Conservation (phyloP, 1,140 invertebrate species). For the Aleiodes sp. region DNA sequence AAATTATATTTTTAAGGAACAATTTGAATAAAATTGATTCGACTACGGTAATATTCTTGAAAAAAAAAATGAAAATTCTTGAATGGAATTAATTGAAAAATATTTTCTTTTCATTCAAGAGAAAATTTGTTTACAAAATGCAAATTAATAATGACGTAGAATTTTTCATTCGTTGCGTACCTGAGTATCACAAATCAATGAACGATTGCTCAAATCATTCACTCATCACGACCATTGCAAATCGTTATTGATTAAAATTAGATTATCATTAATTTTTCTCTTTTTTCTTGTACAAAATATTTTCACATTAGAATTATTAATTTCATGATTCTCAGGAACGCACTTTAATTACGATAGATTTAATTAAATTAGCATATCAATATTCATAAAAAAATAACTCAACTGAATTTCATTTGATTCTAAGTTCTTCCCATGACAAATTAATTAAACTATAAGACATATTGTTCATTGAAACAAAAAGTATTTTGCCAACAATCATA, state of each 20-base stretch:
- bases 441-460: too few species aligned
- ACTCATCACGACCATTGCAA: neutral
- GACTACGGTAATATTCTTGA: too few species aligned
- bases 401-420: neutral
- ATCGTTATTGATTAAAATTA: neutral
- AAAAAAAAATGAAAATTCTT: too few species aligned
- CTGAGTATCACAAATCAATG: neutral
- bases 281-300: neutral
- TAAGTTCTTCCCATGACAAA: neutral
- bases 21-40: too few species aligned
- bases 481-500: neutral
- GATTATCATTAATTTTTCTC: neutral
- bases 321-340: neutral
- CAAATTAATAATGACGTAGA: neutral
- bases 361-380: conserved; percentile 6
- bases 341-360: neutral
- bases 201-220: neutral
- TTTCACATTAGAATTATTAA: neutral
- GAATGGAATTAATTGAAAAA: too few species aligned
- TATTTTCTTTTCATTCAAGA: too few species aligned
- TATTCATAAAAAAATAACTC: neutral
- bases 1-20: too few species aligned
- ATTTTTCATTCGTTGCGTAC: neutral
- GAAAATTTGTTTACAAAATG: too few species aligned
- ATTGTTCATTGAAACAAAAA: neutral